These are phyloP conservation scores for Chrysotoxum bicinctum DNA, from an alignment of 2,888 invertebrate genomes.

Conservation along the genomic window DNA sequence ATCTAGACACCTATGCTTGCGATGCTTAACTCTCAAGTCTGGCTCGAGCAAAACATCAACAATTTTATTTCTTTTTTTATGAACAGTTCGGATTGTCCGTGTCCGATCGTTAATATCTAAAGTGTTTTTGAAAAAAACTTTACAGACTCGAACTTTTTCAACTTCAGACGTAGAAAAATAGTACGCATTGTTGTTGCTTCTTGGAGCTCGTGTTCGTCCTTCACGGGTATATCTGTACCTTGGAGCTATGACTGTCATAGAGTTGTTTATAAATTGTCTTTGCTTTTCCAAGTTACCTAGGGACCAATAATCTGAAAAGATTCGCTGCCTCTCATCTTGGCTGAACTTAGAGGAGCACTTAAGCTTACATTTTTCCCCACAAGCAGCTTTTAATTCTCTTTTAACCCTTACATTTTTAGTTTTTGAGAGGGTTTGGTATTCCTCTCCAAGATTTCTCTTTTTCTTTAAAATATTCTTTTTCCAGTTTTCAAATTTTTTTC, in stretches of 20 bases:
- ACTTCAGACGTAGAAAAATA: constrained; percentile 19
- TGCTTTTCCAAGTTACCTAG: constrained; percentile 6
- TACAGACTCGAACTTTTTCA: constrained; percentile 17
- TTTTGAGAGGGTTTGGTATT: constrained; percentile 4
- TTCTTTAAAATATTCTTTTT: constrained; percentile 16
- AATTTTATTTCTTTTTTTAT: not conserved
- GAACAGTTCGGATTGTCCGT: not conserved
- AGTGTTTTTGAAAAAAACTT: not conserved
- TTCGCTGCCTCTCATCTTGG: not conserved
- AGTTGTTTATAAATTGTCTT: constrained; percentile 27
- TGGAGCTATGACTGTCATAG: constrained; percentile 21
- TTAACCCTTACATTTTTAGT: not conserved
- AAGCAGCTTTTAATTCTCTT: constrained; percentile 17
- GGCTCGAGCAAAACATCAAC: constrained; percentile 15
- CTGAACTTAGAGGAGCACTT: constrained; percentile 13
- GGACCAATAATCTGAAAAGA: constrained; percentile 11
- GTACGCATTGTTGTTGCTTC: constrained; percentile 35
- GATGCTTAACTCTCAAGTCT: not conserved
- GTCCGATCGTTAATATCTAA: not conserved
- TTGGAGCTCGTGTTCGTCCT: constrained; percentile 27
- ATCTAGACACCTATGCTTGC: constrained; percentile 12
- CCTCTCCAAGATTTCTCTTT: constrained; percentile 11
- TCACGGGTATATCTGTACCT: constrained; percentile 26
- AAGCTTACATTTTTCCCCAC: constrained; percentile 13
- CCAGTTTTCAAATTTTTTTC: not conserved